Evolutionary conservation across 1,140 invertebrate genomes (phyloP).

Genomic region (Nixonia krombeini): DNA sequence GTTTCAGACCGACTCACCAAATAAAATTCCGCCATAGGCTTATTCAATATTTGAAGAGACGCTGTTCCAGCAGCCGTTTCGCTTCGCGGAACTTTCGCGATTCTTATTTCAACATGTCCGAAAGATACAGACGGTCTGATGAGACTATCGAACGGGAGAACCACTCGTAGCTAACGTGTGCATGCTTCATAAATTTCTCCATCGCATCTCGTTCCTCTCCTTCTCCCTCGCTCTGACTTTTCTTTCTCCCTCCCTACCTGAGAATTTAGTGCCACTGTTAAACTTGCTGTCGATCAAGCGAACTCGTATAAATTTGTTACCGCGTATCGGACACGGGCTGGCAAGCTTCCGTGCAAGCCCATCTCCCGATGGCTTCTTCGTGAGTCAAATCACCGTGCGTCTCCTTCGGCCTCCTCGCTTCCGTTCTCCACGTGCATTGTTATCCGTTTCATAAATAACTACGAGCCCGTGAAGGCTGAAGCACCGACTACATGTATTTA

Average conservation of each 20-base stretch:
- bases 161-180: conserved; percentile 44
- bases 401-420: conserved; percentile 54
- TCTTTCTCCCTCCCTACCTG: conserved; percentile 43
- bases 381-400: conserved; percentile 36
- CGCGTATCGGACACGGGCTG: conserved; percentile 56
- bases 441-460: conserved; percentile 65
- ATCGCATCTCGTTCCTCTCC: conserved; percentile 50
- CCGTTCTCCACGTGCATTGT: conserved; percentile 60
- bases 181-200: conserved; percentile 60
- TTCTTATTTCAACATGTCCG: too few species aligned
- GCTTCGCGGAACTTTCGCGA: too few species aligned
- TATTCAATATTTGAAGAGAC: too few species aligned
- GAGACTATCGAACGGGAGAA: conserved; percentile 41
- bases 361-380: conserved; percentile 36
- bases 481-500: conserved; percentile 60
- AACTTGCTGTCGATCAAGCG: conserved; percentile 63
- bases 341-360: conserved; percentile 25
- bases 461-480: conserved; percentile 62
- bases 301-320: conserved; percentile 67
- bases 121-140: too few species aligned
- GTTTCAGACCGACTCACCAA: too few species aligned
- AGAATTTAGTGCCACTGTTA: conserved; percentile 59
- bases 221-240: too few species aligned
- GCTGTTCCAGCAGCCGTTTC: too few species aligned
- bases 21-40: too few species aligned